Conservation (phyloP, 2,888 invertebrate species). For the Mimachlamys varia region DNA sequence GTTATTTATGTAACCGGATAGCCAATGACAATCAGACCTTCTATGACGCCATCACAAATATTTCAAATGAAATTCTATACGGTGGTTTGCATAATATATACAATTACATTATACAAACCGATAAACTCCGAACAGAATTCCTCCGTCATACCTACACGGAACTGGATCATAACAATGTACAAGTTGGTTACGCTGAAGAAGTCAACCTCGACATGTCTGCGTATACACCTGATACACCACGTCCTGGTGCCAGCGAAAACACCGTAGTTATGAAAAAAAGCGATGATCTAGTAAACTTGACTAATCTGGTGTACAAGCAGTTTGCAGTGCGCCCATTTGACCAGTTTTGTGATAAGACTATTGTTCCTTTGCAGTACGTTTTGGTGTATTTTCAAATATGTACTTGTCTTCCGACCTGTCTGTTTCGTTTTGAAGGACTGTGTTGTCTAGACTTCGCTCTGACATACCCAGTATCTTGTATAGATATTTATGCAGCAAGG, state of each 20-base stretch:
- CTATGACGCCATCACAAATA: background rate
- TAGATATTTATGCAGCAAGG: background rate
- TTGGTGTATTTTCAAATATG: background rate
- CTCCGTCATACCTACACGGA: background rate
- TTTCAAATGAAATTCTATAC: background rate
- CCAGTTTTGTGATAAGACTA: slow-evolving; percentile 5
- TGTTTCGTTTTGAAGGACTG: background rate
- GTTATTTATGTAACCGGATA: slow-evolving; percentile 52
- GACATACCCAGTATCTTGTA: slow-evolving; percentile 37
- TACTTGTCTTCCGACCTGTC: slow-evolving; percentile 12
- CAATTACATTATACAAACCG: background rate
- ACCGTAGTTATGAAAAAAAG: background rate
- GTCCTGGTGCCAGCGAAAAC: background rate
- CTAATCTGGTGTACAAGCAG: background rate
- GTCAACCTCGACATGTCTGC: background rate
- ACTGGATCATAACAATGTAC: background rate
- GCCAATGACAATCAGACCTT: background rate
- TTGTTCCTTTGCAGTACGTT: background rate
- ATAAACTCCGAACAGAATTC: background rate
- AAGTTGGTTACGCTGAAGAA: background rate
- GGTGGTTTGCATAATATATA: background rate
- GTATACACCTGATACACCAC: background rate
- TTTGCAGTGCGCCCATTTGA: background rate
- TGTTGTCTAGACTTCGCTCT: slow-evolving; percentile 34
- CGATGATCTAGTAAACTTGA: background rate